Evolutionary conservation across 2,113 vertebrate genomes (phyloP), one percentile per base, ranked within the genome.

Genomic region (Naja naja): DNA sequence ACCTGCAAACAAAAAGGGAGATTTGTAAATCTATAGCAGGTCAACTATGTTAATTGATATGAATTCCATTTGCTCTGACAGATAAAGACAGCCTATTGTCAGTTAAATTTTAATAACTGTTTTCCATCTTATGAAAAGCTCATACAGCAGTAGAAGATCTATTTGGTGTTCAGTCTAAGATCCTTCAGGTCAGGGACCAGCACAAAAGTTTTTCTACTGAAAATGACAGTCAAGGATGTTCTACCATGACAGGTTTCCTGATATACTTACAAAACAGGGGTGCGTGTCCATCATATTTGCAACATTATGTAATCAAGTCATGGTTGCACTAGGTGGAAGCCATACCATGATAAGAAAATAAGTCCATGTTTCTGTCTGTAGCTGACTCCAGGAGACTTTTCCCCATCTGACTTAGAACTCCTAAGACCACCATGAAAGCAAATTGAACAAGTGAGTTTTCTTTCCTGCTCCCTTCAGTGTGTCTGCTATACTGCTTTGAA

Each of bases 401-500:
- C 1, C 18, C 25, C 49, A 45, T 39, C 43, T 93, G 81, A 39
- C 47, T 49, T 91, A 52, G 89, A 53, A 91, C 39, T 95, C 93
- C 90, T 93, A 95, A 93, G 92, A 85, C 43, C 54, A 12, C 43
- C 56, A 8, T 39, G 18, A 93, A 94, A 95, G n/a, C n/a, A 64
- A 92, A 49, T 3, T 87, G 91, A 91, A 55, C 88, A 89, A 12
- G n/a, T 90, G 93, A 87, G 10, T 18, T 58, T 20, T 81, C 87
- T 25, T 5, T n/a, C 25, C 10, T 49, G 16, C 25, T 47, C 14
- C 52, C 85, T 30, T 4, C 69, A 4, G 20, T 85, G 0, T 93
- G 56, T 4, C 88, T 88, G 58, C 60, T 93, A 45, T 64, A 43
- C 89, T 93, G 86, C 94, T 94, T 94, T 91, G 96, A 96, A 89